Percentiles rank a stretch among this genome's conserved stretches.
Conservation (phyloP, 2,888 invertebrate species). For the Archips xylosteana region DNA sequence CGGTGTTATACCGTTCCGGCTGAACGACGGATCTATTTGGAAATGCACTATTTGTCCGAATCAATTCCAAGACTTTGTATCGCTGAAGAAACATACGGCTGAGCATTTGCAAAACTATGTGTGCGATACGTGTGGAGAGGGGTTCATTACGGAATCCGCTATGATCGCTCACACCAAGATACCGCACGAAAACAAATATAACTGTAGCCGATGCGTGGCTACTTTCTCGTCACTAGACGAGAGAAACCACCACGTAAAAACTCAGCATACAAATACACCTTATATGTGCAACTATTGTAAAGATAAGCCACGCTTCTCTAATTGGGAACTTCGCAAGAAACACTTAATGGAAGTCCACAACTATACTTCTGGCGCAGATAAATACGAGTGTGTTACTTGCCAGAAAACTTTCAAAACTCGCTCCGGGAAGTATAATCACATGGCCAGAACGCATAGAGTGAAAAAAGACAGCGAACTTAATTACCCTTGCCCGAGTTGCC, state of each 20-base stretch:
- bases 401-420: slow-evolving; percentile 77
- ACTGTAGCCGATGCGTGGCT: slow-evolving; percentile 75
- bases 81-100: slow-evolving; percentile 75
- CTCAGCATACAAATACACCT: slow-evolving; percentile 74
- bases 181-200: slow-evolving; percentile 79
- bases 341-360: slow-evolving; percentile 78
- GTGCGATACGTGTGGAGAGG: slow-evolving; percentile 79
- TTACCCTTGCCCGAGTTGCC: slow-evolving; percentile 80
- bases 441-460: slow-evolving; percentile 74
- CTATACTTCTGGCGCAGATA: slow-evolving; percentile 73
- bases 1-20: slow-evolving; percentile 73
- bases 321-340: slow-evolving; percentile 76
- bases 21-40: slow-evolving; percentile 76
- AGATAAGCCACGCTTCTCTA: slow-evolving; percentile 77
- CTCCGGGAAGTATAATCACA: slow-evolving; percentile 79
- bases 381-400: slow-evolving; percentile 75
- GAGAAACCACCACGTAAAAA: slow-evolving; percentile 74
- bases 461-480: slow-evolving; percentile 77
- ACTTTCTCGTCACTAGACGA: slow-evolving; percentile 75
- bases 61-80: slow-evolving; percentile 76
- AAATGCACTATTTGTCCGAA: slow-evolving; percentile 78
- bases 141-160: slow-evolving; percentile 78
- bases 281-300: slow-evolving; percentile 78
- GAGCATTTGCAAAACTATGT: slow-evolving; percentile 80
- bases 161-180: slow-evolving; percentile 78